Evolutionary conservation across 2,113 vertebrate species (phyloP).

Genomic region (Oreochromis spilurus): DNA sequence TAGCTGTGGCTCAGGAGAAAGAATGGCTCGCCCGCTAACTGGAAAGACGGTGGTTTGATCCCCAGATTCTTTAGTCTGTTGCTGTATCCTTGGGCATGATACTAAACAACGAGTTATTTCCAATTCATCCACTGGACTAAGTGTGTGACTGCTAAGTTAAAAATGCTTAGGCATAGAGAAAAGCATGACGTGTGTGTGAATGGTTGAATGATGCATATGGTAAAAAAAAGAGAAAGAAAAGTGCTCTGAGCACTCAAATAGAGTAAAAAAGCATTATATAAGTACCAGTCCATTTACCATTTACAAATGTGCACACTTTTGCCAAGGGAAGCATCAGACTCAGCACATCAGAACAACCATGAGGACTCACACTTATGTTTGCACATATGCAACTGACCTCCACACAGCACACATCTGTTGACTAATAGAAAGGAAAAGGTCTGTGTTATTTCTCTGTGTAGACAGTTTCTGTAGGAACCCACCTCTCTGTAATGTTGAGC

Average conservation of each 20-base stretch:
- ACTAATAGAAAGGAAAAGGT: background rate
- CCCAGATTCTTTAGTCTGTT: background rate
- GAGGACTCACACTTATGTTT: conserved; percentile 29
- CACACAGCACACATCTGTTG: background rate
- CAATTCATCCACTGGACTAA: background rate
- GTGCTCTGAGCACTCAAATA: background rate
- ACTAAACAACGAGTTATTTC: background rate
- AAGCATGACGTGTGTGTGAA: background rate
- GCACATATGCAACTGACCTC: background rate
- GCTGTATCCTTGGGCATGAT: background rate
- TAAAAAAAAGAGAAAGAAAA: background rate
- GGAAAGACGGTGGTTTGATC: background rate
- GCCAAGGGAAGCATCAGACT: conserved; percentile 57
- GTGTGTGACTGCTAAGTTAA: background rate
- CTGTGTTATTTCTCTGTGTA: background rate
- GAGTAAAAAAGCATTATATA: background rate
- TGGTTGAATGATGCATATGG: background rate
- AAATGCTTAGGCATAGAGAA: background rate
- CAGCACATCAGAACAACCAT: conserved; percentile 61
- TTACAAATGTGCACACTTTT: conserved; percentile 24
- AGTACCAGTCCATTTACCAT: background rate
- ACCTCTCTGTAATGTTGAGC: background rate
- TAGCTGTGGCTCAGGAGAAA: background rate
- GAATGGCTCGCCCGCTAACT: background rate
- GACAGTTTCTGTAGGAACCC: background rate